Evolutionary conservation across 2,797 vertebrate genomes (phyloP), one percentile per base, ranked within the genome.

Genomic region (Brotula barbata): DNA sequence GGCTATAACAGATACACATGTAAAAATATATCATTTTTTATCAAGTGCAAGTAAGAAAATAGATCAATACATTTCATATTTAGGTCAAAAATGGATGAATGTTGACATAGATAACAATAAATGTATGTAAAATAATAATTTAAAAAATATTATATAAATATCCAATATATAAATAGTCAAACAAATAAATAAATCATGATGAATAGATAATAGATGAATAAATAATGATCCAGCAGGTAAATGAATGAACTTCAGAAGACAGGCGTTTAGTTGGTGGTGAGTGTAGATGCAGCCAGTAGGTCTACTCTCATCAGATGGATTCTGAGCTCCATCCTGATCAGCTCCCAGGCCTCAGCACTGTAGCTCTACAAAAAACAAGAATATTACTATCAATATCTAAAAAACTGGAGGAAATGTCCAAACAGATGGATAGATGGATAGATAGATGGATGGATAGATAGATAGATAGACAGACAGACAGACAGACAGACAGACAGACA

Each of bases 301-400:
- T 82, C 17, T 5, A 46, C 23, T 46, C 39, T 55, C 20, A 40
- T 22, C 1, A 89, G 67, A 36, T 85, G 72, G 4, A 1, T 16
- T 44, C 28, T 17, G 14, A 78, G 55, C 47, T 87, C 59, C 28
- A 15, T 70, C 51, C 84, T 61, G 77, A 86, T 75, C 77, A 81
- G 33, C 64, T 89, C 85, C 88, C 88, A 88, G n/a, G 81, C 62
- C 31, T 70, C 70, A 44, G 64, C 42, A 20, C 79, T 84, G 68
- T 80, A 48, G 14, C 44, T 60, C 86, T 90, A 12, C 19, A 78
- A 36, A 14, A 11, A n/a, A 73, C 7, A 59, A 50, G 21, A 44
- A 25, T 0, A 6, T 44, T 19, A 43, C 20, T 20, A 44, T 20
- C 22, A 44, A 13, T 13, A 44, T 22, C 22, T 22, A 22, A 44